Conservation (phyloP, 2,797 vertebrate species). For the Pempheris klunzingeri region DNA sequence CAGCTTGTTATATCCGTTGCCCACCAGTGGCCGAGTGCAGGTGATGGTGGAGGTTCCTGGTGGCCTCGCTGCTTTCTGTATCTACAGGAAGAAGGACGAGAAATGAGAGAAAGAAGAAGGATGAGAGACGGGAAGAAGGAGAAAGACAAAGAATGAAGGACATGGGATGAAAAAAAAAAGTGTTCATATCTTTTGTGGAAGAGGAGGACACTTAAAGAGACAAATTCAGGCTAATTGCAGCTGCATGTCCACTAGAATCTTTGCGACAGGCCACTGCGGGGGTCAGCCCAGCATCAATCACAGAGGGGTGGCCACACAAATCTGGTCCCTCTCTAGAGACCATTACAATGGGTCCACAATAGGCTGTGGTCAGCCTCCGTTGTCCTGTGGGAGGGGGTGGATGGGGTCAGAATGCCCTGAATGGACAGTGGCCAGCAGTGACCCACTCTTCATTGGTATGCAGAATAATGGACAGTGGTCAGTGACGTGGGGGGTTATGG, state of each 20-base stretch:
- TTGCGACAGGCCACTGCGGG: constrained; percentile 69
- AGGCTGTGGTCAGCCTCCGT: constrained; percentile 62
- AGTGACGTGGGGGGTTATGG: constrained; percentile 69
- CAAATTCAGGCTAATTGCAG: constrained; percentile 89
- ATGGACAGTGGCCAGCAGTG: constrained; percentile 70
- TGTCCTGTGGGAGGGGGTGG: constrained; percentile 49
- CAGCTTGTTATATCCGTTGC: not conserved
- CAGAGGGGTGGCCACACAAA: constrained; percentile 60
- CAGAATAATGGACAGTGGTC: constrained; percentile 69
- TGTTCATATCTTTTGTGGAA: constrained; percentile 43
- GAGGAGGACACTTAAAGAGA: constrained; percentile 74
- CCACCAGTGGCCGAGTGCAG: not conserved
- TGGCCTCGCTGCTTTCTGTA: not conserved
- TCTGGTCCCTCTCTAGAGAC: constrained; percentile 55
- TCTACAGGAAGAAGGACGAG: not conserved
- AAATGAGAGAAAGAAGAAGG: not conserved
- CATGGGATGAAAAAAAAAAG: too few relatives aligned
- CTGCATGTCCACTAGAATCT: constrained; percentile 81
- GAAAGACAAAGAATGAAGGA: not conserved
- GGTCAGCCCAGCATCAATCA: constrained; percentile 84
- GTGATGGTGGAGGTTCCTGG: not conserved
- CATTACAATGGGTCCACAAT: constrained; percentile 55
- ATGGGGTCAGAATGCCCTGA: constrained; percentile 68
- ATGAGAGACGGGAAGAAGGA: not conserved
- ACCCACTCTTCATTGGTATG: constrained; percentile 68